These are phyloP conservation scores for Gastrophryne carolinensis DNA, from an alignment of 2,797 vertebrate species.

Conservation along the genomic window DNA sequence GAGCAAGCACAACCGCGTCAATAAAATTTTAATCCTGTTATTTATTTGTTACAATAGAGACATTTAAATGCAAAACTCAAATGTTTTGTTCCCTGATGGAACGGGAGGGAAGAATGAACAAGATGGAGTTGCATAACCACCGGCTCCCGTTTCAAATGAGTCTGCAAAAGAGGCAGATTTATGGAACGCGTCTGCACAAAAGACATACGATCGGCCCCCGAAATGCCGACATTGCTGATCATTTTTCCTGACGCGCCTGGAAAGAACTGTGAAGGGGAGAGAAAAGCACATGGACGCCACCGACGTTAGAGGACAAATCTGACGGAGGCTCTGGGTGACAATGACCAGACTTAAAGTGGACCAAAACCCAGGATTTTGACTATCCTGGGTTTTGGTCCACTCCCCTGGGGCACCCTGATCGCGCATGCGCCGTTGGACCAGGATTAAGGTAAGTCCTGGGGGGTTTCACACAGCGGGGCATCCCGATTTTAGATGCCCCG, in stretches of 20 bases:
- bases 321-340: too few species aligned
- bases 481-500: too few species aligned
- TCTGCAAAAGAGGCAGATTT: background rate
- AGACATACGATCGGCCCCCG: slow-evolving; percentile 16
- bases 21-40: slow-evolving; percentile 35
- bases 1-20: background rate
- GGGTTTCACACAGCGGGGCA: too few species aligned
- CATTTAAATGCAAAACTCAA: slow-evolving; percentile 8
- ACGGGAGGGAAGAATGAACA: slow-evolving; percentile 11
- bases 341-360: too few species aligned
- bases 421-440: too few species aligned
- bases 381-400: too few species aligned
- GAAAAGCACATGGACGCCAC: background rate
- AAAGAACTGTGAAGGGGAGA: background rate
- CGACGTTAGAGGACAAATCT: too few species aligned
- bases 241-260: slow-evolving; percentile 8
- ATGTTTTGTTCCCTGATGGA: slow-evolving; percentile 14
- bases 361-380: too few species aligned
- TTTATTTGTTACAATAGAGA: slow-evolving; percentile 26
- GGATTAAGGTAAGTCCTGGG: too few species aligned
- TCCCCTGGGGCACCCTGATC: too few species aligned
- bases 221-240: slow-evolving; percentile 2
- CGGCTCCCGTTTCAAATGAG: slow-evolving; percentile 26
- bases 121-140: slow-evolving; percentile 33
- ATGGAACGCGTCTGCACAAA: background rate